Conservation (phyloP, 2,113 vertebrate genomes). For the Cyanistes caeruleus region DNA sequence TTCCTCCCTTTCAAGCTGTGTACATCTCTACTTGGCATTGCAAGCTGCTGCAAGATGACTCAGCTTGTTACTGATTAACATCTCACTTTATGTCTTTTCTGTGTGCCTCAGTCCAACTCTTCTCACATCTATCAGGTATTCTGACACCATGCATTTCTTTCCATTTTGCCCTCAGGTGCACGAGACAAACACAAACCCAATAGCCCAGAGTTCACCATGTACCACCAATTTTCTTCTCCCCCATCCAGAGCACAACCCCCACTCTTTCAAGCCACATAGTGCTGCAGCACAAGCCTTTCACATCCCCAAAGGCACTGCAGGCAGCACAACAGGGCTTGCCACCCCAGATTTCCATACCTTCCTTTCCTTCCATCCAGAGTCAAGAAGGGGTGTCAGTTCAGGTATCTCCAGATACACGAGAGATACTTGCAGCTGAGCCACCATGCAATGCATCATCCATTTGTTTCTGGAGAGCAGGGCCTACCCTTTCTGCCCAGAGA, state of each 20-base stretch:
- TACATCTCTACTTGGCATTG: neutral
- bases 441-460: neutral
- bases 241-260: neutral
- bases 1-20: neutral
- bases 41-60: neutral
- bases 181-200: neutral
- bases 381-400: neutral
- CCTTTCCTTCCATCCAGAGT: neutral
- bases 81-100: neutral
- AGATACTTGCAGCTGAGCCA: neutral
- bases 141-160: neutral
- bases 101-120: neutral
- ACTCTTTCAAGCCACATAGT: neutral
- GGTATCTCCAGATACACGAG: neutral
- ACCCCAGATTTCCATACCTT: neutral
- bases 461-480: accelerated
- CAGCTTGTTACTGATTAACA: slow-evolving; percentile 28
- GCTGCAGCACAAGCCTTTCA: neutral
- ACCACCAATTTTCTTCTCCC: neutral
- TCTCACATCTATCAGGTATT: neutral
- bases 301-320: neutral
- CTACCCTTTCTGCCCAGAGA: neutral
- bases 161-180: neutral
- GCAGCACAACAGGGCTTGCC: neutral
- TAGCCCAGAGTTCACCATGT: neutral